Evolutionary conservation across 2,888 invertebrate genomes (phyloP).

Genomic region (Gibbula magus): DNA sequence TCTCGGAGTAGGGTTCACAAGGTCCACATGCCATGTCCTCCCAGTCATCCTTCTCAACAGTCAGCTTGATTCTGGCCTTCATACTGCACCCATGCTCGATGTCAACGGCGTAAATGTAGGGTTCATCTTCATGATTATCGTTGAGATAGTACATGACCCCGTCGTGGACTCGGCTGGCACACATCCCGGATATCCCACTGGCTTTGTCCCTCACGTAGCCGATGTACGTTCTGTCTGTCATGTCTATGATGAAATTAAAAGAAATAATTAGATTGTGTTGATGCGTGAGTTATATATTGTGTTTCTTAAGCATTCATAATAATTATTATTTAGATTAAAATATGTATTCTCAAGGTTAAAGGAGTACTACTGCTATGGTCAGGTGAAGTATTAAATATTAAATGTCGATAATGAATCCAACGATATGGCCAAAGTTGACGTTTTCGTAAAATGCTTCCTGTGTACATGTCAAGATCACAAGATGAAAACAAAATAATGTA

Average conservation of each 20-base stretch:
- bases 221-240: neutral
- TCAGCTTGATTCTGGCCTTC: neutral
- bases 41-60: neutral
- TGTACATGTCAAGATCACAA: no score
- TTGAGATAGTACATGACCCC: neutral
- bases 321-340: no score
- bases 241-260: neutral
- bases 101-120: neutral
- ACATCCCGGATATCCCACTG: neutral
- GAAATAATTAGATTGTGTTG: no score
- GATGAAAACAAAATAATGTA: no score
- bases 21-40: slow-evolving; percentile 14
- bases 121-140: neutral
- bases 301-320: no score
- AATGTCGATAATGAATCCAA: no score
- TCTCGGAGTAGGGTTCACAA: neutral
- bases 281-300: no score
- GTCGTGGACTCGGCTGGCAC: neutral
- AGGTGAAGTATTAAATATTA: no score
- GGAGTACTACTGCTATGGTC: no score
- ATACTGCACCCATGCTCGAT: neutral
- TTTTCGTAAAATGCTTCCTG: no score
- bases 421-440: no score
- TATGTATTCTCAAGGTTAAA: no score
- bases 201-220: neutral